A percentile compares a stretch with the other conserved stretches of the same genome.
Conservation (phyloP, 23 tunicate genomes). For the Diplosoma virens region DNA sequence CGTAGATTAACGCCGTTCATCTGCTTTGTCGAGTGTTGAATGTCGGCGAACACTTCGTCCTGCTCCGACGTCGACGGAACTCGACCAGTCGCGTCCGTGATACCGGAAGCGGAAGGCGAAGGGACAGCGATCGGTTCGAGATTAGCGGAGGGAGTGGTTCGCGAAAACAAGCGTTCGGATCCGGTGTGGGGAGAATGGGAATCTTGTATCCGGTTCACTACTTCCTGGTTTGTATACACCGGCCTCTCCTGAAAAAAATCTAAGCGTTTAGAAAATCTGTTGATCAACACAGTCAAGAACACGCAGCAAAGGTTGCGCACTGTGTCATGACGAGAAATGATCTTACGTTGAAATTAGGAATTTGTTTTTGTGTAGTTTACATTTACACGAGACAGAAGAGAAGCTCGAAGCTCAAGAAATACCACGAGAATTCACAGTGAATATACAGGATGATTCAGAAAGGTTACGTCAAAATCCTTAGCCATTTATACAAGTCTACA, state of each 20-base stretch:
- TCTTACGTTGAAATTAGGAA: too few relatives aligned
- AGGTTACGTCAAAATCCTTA: too few relatives aligned
- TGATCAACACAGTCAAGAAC: background rate
- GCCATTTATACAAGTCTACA: too few relatives aligned
- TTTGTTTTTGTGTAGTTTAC: too few relatives aligned
- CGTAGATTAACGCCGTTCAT: background rate
- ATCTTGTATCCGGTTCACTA: background rate
- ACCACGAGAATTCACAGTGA: background rate
- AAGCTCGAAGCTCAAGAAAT: background rate
- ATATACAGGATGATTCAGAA: too few relatives aligned
- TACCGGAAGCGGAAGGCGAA: slow-evolving; percentile 9
- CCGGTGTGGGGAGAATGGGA: background rate
- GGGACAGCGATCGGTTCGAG: slow-evolving; percentile 1
- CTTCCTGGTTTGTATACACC: slow-evolving; percentile 35
- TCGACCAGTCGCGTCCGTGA: background rate
- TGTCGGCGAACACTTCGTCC: slow-evolving; percentile 33
- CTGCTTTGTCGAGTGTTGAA: background rate
- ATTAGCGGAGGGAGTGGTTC: slow-evolving; percentile 78
- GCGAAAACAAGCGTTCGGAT: slow-evolving; percentile 63
- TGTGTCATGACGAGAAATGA: too few relatives aligned
- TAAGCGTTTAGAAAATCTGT: too few relatives aligned
- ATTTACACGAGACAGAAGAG: too few relatives aligned
- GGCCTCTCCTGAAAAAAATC: slow-evolving; percentile 36
- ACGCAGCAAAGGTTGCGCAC: background rate
- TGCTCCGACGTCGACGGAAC: background rate